Evolutionary conservation across 2,888 invertebrate species (phyloP).

Genomic region (Cerceris ruficornis): DNA sequence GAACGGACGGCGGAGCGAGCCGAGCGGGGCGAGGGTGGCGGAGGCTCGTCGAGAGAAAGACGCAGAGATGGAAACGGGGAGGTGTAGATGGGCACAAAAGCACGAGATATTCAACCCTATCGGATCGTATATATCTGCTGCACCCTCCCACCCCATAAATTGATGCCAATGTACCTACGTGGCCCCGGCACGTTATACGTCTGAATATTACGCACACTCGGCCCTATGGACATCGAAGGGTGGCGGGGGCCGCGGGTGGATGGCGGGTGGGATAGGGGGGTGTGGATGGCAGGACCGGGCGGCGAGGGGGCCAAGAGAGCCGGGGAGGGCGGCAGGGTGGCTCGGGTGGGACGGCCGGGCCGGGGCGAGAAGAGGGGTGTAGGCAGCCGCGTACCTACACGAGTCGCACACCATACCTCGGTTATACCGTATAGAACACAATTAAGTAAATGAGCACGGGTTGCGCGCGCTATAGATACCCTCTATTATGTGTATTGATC

Average conservation of each 20-base stretch:
- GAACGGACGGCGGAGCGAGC: constrained; percentile 6
- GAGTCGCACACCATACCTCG: constrained; percentile 71
- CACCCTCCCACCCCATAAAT: constrained; percentile 74
- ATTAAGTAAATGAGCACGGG: constrained; percentile 82
- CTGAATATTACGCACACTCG: constrained; percentile 76
- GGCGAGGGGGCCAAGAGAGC: not conserved
- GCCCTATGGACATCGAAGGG: constrained; percentile 60
- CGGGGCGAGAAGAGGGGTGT: constrained; percentile 42
- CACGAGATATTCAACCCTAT: constrained; percentile 72
- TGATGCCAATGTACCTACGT: constrained; percentile 76
- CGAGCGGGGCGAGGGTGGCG: constrained; percentile 13
- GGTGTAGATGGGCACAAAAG: constrained; percentile 70
- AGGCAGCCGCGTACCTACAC: constrained; percentile 67
- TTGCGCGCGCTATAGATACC: constrained; percentile 80
- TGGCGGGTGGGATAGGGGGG: not conserved
- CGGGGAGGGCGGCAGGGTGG: not conserved
- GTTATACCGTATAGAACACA: constrained; percentile 79
- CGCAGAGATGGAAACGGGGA: constrained; percentile 64
- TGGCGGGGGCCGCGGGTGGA: constrained; percentile 8
- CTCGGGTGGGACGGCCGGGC: too few species aligned
- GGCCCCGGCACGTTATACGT: constrained; percentile 73
- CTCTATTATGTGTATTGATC: constrained; percentile 82
- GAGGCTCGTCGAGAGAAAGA: constrained; percentile 51
- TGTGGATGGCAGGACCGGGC: not conserved
- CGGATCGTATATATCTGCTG: constrained; percentile 67